phyloP scores from a whole-genome alignment of 1,140 invertebrate genomes.

The Bicyclus anynana region DNA sequence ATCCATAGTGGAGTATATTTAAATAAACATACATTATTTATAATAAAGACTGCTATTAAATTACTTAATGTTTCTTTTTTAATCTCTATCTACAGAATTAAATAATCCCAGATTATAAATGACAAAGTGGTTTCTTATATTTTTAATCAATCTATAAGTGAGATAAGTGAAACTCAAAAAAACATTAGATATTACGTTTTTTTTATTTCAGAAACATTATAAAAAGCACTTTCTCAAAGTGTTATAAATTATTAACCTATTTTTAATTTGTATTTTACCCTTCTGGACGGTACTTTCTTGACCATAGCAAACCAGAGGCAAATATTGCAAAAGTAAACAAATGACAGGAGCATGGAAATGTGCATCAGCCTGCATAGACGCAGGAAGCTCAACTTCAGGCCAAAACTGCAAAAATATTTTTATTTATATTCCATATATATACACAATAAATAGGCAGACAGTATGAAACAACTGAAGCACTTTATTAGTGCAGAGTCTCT shows the following conservation, averaged over 20 bases:
- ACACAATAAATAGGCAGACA: too few relatives aligned
- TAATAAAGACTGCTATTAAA: conserved; percentile 48
- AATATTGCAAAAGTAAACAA: conserved; percentile 66
- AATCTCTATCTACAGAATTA: background rate
- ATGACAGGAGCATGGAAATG: conserved; percentile 58
- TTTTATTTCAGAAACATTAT: conserved; percentile 2
- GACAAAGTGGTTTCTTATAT: too few relatives aligned
- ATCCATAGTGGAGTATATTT: background rate
- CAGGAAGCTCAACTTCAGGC: conserved; percentile 59
- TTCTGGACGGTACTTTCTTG: conserved; percentile 48
- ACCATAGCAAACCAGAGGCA: conserved; percentile 65
- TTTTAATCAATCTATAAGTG: too few relatives aligned
- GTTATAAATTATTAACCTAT: conserved; percentile 31
- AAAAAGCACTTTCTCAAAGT: conserved; percentile 3
- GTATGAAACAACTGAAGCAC: too few relatives aligned
- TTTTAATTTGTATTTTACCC: conserved; percentile 46
- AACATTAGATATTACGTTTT: too few relatives aligned
- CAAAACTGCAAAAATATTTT: conserved; percentile 46
- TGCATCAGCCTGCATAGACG: conserved; percentile 62
- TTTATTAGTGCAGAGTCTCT: too few relatives aligned
- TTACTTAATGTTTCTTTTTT: conserved; percentile 9
- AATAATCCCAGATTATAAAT: background rate
- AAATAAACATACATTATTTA: background rate
- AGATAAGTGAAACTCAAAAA: too few relatives aligned
- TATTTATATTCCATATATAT: background rate